These are phyloP conservation scores for Australoheros facetus DNA, from an alignment of 2,797 vertebrate genomes.

Conservation along the genomic window DNA sequence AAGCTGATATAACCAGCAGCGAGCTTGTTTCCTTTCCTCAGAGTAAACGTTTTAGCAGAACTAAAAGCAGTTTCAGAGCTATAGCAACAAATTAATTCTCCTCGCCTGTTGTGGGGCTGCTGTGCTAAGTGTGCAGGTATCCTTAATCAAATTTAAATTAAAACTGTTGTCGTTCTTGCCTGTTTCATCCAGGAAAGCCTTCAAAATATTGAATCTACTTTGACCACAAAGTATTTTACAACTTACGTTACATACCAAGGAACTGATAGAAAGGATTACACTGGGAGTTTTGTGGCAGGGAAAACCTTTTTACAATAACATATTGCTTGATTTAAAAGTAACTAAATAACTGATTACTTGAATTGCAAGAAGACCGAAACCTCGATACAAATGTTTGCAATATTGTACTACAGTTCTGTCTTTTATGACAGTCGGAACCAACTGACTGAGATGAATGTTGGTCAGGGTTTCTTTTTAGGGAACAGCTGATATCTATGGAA, in stretches of 20 bases:
- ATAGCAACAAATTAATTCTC: background rate
- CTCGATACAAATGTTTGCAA: too few relatives aligned
- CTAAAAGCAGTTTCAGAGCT: background rate
- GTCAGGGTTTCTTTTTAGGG: slow-evolving; percentile 16
- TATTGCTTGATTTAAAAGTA: background rate
- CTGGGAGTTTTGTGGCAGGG: background rate
- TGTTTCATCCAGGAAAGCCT: background rate
- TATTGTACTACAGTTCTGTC: too few relatives aligned
- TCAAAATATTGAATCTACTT: background rate
- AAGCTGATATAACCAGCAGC: background rate
- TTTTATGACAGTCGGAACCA: background rate
- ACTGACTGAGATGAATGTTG: background rate
- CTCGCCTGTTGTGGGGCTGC: background rate
- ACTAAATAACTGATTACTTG: background rate
- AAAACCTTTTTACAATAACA: background rate
- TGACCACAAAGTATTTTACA: background rate
- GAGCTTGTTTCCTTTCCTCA: background rate
- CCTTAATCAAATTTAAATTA: background rate
- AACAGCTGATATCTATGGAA: slow-evolving; percentile 16
- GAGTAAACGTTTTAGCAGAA: background rate
- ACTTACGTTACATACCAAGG: background rate
- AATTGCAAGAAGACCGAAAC: background rate
- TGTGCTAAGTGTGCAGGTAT: background rate
- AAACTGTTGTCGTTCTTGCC: background rate
- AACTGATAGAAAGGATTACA: background rate